A percentile compares a stretch with the other conserved stretches of the same genome.
Conservation (phyloP, 2,888 invertebrate genomes). For the Slavum lentiscoides region DNA sequence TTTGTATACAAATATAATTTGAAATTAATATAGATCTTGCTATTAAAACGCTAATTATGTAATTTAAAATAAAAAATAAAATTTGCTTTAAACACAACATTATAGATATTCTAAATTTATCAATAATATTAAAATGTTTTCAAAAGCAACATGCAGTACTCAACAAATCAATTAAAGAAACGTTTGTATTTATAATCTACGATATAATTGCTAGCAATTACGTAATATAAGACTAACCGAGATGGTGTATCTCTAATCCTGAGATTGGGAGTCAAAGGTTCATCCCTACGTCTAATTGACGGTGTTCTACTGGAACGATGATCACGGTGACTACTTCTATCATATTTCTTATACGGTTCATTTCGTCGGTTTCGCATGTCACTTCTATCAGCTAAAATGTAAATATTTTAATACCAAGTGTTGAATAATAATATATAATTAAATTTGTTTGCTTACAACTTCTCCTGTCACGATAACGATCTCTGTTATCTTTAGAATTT, state of each 20-base stretch:
- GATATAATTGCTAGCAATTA: not conserved
- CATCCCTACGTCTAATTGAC: conserved; percentile 73
- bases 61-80: no score
- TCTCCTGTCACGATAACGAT: conserved; percentile 18
- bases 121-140: no score
- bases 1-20: no score
- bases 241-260: conserved; percentile 68
- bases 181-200: no score
- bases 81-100: no score
- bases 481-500: conserved; percentile 62
- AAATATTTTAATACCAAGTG: not conserved
- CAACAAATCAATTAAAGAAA: no score
- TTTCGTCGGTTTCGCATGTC: conserved; percentile 61
- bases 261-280: conserved; percentile 81
- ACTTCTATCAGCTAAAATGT: conserved; percentile 56
- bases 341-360: conserved; percentile 56
- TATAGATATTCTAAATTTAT: no score
- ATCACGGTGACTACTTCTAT: conserved; percentile 58
- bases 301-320: conserved; percentile 54
- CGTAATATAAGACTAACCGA: conserved; percentile 58
- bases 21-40: no score
- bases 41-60: no score
- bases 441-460: not conserved
- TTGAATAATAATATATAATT: not conserved
- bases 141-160: no score